Conservation (phyloP, 2,113 vertebrate species). For the Gadus macrocephalus region DNA sequence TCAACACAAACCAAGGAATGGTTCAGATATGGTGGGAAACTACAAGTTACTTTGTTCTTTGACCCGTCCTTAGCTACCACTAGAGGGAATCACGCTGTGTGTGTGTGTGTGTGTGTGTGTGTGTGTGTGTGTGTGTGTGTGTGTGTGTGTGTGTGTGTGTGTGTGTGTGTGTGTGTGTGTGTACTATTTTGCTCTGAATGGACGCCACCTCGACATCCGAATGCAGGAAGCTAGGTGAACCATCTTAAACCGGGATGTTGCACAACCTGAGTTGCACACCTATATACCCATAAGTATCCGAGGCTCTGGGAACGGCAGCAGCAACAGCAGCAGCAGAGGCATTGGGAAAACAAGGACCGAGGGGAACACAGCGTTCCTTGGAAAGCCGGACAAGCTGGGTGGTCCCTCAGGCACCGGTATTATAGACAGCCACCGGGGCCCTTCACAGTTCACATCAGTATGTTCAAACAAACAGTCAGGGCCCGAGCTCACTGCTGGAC, state of each 20-base stretch:
- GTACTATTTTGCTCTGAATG: too few species aligned
- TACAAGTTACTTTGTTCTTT: neutral
- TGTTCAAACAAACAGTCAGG: slow-evolving; percentile 62
- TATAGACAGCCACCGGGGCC: slow-evolving; percentile 52
- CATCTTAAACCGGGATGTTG: slow-evolving; percentile 43
- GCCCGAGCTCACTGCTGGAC: slow-evolving; percentile 10
- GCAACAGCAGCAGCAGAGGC: slow-evolving; percentile 36
- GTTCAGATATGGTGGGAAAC: neutral
- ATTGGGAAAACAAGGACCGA: slow-evolving; percentile 56
- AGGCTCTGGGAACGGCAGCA: slow-evolving; percentile 50
- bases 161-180: too few species aligned
- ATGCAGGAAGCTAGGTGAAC: slow-evolving; percentile 15
- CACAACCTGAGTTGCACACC: slow-evolving; percentile 8
- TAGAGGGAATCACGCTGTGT: slow-evolving; percentile 35
- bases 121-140: too few species aligned
- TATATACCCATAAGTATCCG: too few species aligned
- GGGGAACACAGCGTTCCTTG: slow-evolving; percentile 27
- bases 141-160: too few species aligned
- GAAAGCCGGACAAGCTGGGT: slow-evolving; percentile 55
- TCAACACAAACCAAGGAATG: neutral
- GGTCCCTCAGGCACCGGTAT: slow-evolving; percentile 68
- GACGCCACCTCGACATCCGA: too few species aligned
- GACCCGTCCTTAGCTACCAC: slow-evolving; percentile 36
- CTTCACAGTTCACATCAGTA: slow-evolving; percentile 60
- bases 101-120: too few species aligned